Conservation (phyloP, 2,797 vertebrate genomes). For the Hippopotamyrus pictus region DNA sequence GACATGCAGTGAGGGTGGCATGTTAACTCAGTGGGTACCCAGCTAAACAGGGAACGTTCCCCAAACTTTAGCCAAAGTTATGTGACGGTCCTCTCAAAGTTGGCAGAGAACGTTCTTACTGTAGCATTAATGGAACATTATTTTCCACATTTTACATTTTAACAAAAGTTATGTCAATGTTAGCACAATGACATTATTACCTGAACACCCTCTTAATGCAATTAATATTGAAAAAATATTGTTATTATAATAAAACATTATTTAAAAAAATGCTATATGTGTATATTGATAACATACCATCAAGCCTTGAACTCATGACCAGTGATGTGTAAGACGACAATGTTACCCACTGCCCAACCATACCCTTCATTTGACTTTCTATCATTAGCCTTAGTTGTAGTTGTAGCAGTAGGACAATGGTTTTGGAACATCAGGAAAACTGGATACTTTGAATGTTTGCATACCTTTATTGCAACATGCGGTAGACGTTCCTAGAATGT, state of each 20-base stretch:
- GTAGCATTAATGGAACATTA: neutral
- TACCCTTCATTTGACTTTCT: neutral
- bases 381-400: neutral
- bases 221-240: neutral
- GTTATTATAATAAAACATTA: neutral
- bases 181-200: neutral
- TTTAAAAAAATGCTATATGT: neutral
- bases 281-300: neutral
- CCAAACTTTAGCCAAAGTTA: neutral
- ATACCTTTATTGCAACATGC: neutral
- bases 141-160: neutral
- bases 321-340: neutral
- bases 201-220: neutral
- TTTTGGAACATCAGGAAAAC: neutral
- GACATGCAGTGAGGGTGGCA: neutral
- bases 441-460: neutral
- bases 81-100: neutral
- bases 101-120: neutral
- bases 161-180: neutral
- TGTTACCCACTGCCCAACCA: neutral
- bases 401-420: neutral
- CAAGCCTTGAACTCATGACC: neutral
- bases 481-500: neutral
- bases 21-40: neutral
- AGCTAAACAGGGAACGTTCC: neutral